Evolutionary conservation across 2,113 vertebrate species (phyloP).

Genomic region (Albula glossodonta): DNA sequence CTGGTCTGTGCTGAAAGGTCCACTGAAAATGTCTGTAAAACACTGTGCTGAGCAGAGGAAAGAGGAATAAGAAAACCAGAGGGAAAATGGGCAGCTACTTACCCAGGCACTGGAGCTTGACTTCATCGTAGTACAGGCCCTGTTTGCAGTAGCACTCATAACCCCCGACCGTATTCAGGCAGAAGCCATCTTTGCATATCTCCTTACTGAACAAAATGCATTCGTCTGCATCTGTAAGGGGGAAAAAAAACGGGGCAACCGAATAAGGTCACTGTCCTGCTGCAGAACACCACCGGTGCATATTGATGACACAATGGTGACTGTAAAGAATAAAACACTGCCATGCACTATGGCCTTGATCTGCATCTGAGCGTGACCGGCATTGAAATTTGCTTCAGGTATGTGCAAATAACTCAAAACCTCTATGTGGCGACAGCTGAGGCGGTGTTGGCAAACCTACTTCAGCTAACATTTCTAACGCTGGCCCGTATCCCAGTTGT

Average conservation of each 20-base stretch:
- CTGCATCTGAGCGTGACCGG: not conserved
- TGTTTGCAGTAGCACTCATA: slow-evolving; percentile 96
- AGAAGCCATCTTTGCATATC: slow-evolving; percentile 95
- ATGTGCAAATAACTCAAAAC: not conserved
- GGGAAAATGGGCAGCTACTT: slow-evolving; percentile 45
- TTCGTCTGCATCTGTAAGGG: slow-evolving; percentile 87
- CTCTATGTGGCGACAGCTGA: not conserved
- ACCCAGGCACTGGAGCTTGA: slow-evolving; percentile 91
- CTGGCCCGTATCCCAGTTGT: not conserved
- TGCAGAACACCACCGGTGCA: not conserved
- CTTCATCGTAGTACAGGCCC: slow-evolving; percentile 88
- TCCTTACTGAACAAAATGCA: slow-evolving; percentile 88
- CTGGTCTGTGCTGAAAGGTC: not conserved
- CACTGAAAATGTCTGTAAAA: not conserved
- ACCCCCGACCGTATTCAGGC: slow-evolving; percentile 80
- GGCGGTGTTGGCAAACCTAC: not conserved
- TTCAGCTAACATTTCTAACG: not conserved
- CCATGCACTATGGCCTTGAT: not conserved
- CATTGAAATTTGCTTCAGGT: not conserved
- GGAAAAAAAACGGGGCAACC: not conserved
- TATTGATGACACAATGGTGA: not conserved
- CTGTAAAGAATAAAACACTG: too few species aligned
- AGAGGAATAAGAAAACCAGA: not conserved
- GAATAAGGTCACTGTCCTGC: not conserved
- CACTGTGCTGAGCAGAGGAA: not conserved